Percentiles rank a stretch among this genome's conserved stretches.
phyloP scores from a whole-genome alignment of 2,888 invertebrate genomes.

The Subacronicta megacephala region DNA sequence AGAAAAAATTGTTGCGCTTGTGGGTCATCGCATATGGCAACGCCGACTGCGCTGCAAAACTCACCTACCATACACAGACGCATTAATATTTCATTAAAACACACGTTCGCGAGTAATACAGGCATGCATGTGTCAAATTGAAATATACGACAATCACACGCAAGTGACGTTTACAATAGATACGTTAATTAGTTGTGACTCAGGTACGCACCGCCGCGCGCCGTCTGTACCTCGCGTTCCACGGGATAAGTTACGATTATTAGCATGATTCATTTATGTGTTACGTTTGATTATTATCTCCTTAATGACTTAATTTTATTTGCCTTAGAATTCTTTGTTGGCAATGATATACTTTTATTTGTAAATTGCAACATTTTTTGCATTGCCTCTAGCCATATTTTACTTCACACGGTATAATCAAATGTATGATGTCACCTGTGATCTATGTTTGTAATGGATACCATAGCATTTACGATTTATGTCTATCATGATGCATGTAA shows the following conservation, averaged over 20 bases:
- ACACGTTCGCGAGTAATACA: constrained; percentile 61
- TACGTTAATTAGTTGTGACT: constrained; percentile 52
- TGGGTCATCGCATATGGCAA: constrained; percentile 64
- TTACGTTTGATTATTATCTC: constrained; percentile 46
- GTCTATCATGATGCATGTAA: constrained; percentile 33
- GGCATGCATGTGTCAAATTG: constrained; percentile 79
- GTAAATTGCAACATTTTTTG: constrained; percentile 42
- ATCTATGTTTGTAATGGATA: constrained; percentile 47
- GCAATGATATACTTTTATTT: constrained; percentile 44
- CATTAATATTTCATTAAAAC: constrained; percentile 78
- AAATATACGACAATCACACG: constrained; percentile 69
- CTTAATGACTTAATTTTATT: constrained; percentile 60
- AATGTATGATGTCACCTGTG: constrained; percentile 41
- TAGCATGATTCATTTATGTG: constrained; percentile 46
- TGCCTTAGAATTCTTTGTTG: constrained; percentile 50
- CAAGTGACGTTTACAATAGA: constrained; percentile 73
- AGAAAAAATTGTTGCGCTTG: constrained; percentile 52
- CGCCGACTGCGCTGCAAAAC: constrained; percentile 57
- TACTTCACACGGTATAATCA: constrained; percentile 36
- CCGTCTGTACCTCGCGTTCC: constrained; percentile 44
- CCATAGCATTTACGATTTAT: constrained; percentile 38
- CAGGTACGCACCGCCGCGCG: constrained; percentile 45
- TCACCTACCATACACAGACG: constrained; percentile 63
- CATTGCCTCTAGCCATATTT: constrained; percentile 37
- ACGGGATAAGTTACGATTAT: constrained; percentile 35